Conservation (phyloP, 1,140 invertebrate species). For the Drosophila orena region DNA sequence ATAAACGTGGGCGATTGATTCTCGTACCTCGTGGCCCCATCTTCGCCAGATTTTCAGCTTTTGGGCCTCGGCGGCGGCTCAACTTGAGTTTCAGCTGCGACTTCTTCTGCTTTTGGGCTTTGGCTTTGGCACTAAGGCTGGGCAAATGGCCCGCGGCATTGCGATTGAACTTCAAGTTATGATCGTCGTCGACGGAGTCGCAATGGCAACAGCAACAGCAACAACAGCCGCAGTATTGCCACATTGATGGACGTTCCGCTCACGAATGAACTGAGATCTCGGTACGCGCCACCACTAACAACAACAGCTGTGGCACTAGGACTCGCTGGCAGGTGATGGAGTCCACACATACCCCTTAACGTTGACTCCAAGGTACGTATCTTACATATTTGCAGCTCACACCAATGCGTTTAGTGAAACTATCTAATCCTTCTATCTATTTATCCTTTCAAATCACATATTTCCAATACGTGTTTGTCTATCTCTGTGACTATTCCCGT, state of each 20-base stretch:
- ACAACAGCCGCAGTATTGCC: slow-evolving; percentile 38
- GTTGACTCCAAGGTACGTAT: no score
- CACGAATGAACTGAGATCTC: slow-evolving; percentile 66
- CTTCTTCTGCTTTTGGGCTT: slow-evolving; percentile 74
- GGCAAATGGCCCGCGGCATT: slow-evolving; percentile 84
- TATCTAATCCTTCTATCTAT: no score
- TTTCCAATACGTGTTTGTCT: no score
- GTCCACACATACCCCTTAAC: slow-evolving; percentile 6
- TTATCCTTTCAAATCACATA: no score
- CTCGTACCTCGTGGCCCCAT: slow-evolving; percentile 73
- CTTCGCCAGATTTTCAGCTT: slow-evolving; percentile 38
- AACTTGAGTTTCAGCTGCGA: slow-evolving; percentile 20
- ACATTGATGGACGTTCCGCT: slow-evolving; percentile 82
- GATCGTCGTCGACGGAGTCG: slow-evolving; percentile 75
- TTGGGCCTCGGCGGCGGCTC: slow-evolving; percentile 19
- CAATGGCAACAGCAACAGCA: slow-evolving; percentile 50
- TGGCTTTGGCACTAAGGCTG: slow-evolving; percentile 82
- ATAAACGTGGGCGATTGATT: slow-evolving; percentile 85
- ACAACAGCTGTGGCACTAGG: slow-evolving; percentile 42
- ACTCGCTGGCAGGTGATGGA: not conserved
- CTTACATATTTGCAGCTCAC: no score
- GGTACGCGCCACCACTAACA: slow-evolving; percentile 50
- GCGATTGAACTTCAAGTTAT: slow-evolving; percentile 85
- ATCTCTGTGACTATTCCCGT: no score
- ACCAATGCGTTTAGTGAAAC: no score